A percentile compares a stretch with the other conserved stretches of the same genome.
phyloP scores from a whole-genome alignment of 2,797 vertebrate genomes.

The Acropternis orthonyx region DNA sequence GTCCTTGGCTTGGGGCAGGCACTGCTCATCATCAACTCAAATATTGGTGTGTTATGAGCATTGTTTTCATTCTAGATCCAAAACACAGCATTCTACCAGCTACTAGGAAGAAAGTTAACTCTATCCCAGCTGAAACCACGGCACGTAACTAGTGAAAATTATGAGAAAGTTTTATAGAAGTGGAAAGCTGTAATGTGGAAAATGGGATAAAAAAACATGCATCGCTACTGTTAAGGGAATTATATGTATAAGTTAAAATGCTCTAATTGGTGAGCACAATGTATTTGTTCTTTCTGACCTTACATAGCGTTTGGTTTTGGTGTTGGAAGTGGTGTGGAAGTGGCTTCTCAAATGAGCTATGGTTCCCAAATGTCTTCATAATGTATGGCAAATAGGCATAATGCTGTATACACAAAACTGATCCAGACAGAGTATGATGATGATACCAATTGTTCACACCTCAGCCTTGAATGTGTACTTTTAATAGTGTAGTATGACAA shows the following conservation, averaged over 20 bases:
- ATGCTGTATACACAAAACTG: background rate
- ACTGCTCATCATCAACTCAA: background rate
- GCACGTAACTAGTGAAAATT: background rate
- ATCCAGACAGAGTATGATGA: background rate
- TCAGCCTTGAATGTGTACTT: background rate
- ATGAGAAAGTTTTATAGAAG: background rate
- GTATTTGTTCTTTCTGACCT: background rate
- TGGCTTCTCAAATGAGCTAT: background rate
- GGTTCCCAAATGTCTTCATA: background rate
- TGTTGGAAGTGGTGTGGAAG: background rate
- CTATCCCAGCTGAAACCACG: background rate
- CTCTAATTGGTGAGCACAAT: background rate
- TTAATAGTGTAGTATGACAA: background rate
- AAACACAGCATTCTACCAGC: background rate
- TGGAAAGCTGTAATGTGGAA: background rate
- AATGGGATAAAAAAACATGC: background rate
- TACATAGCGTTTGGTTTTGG: background rate
- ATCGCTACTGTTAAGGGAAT: background rate
- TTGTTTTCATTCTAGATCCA: background rate
- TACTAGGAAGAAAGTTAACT: background rate
- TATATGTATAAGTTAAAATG: background rate
- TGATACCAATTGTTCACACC: accelerated
- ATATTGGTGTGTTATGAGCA: background rate
- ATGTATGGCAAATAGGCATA: background rate
- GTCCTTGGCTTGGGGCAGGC: background rate